Evolutionary conservation across 2,113 vertebrate genomes (phyloP), one percentile per base, ranked within the genome.

Genomic region (Eptatretus burgeri): DNA sequence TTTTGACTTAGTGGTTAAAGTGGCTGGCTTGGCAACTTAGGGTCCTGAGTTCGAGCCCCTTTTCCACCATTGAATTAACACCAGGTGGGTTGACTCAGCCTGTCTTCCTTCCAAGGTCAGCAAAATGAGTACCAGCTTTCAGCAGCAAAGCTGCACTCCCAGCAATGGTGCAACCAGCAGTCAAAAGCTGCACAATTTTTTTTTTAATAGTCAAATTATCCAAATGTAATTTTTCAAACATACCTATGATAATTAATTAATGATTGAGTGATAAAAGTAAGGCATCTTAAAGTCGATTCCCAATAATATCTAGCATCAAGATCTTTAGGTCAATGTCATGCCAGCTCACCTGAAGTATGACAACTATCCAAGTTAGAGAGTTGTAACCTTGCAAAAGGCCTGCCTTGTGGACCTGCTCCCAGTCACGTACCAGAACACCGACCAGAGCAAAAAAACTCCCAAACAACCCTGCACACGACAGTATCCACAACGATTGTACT

Each of bases 351-450:
- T 96, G 89, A n/a, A 96, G 77, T 63, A 78, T 68, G 49, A 96
- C 86, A 5, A 95, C 89, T 27, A 79, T 74, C 81, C 85, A 94
- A 52, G 89, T 95, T 71, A 95, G 67, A 1, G 70, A 76, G 74
- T 81, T 94, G 77, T 94, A 96, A 63, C 89, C 89, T 77, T 96
- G 89, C 73, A 96, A 85, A 80, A 96, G 83, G 68, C 89, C 89
- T 4, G 81, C 76, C 70, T 86, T 79, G 65, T 70, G 75, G 63
- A 96, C 77, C 14, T 80, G 71, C 65, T 86, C 80, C 63, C 87
- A 87, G 52, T 96, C 86, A 52, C 88, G 93, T 68, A 78, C 73
- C 67, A 84, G 76, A 69, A 94, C 91, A 65, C 86, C 87, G 68
- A 88, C 79, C 69, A 93, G 67, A 65, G 85, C 84, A 66, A 96